Conservation (phyloP, 2,797 vertebrate species). For the Eospalax fontanierii region DNA sequence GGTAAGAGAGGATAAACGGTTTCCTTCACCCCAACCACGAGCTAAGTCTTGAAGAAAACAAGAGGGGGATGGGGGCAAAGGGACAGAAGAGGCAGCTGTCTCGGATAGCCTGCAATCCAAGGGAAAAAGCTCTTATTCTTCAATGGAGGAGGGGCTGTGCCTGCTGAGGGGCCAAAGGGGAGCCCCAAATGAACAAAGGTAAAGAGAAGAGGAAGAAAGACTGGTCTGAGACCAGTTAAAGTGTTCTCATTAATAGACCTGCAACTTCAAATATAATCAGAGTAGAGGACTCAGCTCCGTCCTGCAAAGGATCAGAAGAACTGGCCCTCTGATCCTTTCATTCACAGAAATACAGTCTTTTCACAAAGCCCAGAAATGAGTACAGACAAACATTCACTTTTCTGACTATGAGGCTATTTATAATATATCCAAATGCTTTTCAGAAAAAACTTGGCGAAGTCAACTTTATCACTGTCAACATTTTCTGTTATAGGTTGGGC, state of each 20-base stretch:
- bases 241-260: conserved; percentile 80
- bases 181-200: conserved; percentile 77
- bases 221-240: conserved; percentile 71
- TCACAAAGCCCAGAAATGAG: conserved; percentile 51
- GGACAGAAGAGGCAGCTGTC: conserved; percentile 71
- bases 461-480: conserved; percentile 57
- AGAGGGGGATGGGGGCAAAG: neutral
- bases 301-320: conserved; percentile 79
- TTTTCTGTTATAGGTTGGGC: conserved; percentile 46
- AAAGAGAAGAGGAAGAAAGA: conserved; percentile 76
- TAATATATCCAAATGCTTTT: conserved; percentile 70
- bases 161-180: conserved; percentile 67
- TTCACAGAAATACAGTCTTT: conserved; percentile 68
- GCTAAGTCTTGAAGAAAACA: conserved; percentile 74
- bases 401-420: conserved; percentile 61
- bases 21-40: conserved; percentile 38
- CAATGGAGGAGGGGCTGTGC: conserved; percentile 59
- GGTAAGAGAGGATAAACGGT: conserved; percentile 28
- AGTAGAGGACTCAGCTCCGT: conserved; percentile 67
- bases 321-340: conserved; percentile 66
- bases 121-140: conserved; percentile 69
- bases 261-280: conserved; percentile 82
- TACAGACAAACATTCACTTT: conserved; percentile 41
- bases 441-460: conserved; percentile 64
- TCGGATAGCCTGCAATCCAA: conserved; percentile 50